A percentile compares a stretch with the other conserved stretches of the same genome.
These are phyloP conservation scores for Antennarius maculatus DNA, from an alignment of 2,797 vertebrate species.

Conservation along the genomic window DNA sequence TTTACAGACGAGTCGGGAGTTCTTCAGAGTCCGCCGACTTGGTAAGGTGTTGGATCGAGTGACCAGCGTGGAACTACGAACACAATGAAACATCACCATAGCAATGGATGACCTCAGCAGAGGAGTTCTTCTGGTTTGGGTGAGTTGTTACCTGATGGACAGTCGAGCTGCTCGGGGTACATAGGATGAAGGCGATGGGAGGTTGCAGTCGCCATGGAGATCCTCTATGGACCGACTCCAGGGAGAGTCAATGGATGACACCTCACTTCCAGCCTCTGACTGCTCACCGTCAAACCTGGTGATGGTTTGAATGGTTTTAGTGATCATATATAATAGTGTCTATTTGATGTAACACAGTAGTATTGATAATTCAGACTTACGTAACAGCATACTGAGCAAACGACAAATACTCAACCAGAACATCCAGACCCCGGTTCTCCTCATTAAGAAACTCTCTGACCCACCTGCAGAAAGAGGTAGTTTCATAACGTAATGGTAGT, in stretches of 20 bases:
- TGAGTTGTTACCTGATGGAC: slow-evolving; percentile 78
- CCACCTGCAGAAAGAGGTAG: slow-evolving; percentile 81
- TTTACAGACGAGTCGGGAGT: slow-evolving; percentile 93
- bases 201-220: slow-evolving; percentile 91
- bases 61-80: slow-evolving; percentile 66
- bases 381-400: slow-evolving; percentile 97
- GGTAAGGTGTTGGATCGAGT: slow-evolving; percentile 93
- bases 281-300: slow-evolving; percentile 92
- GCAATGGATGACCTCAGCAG: too few relatives aligned
- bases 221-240: slow-evolving; percentile 98
- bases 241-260: slow-evolving; percentile 88
- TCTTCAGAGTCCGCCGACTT: slow-evolving; percentile 92
- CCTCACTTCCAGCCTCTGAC: slow-evolving; percentile 86
- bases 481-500: neutral
- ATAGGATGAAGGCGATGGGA: slow-evolving; percentile 89
- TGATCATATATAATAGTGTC: too few relatives aligned
- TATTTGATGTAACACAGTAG: too few relatives aligned
- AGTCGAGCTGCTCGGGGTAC: slow-evolving; percentile 86
- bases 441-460: slow-evolving; percentile 97
- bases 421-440: slow-evolving; percentile 94
- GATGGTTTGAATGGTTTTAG: neutral
- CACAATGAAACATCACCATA: neutral
- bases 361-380: slow-evolving; percentile 81
- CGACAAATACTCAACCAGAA: slow-evolving; percentile 95
- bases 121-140: neutral